Evolutionary conservation across 2,888 invertebrate genomes (phyloP).

Genomic region (Pasiphila rectangulata): DNA sequence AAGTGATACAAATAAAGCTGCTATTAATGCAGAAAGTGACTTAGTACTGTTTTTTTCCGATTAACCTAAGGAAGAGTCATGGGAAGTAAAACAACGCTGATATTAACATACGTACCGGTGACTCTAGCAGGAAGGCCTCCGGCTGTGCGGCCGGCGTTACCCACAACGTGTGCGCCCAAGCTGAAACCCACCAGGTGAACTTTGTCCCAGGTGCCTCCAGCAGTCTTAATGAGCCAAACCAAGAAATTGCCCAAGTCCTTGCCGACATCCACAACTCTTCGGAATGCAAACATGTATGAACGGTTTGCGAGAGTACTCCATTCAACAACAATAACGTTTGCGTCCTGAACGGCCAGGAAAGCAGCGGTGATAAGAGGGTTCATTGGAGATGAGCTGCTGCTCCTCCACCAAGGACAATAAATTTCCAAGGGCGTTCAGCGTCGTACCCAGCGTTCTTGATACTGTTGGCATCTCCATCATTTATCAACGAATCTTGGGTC

Average conservation of each 20-base stretch:
- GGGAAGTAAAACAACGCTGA: too few relatives aligned
- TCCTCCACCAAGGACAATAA: too few relatives aligned
- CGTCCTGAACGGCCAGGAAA: slow-evolving; percentile 49
- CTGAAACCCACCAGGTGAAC: slow-evolving; percentile 70
- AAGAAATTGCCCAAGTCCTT: slow-evolving; percentile 50
- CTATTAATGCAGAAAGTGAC: too few relatives aligned
- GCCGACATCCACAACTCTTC: slow-evolving; percentile 49
- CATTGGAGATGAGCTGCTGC: too few relatives aligned
- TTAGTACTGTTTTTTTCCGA: too few relatives aligned
- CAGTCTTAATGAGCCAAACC: slow-evolving; percentile 44
- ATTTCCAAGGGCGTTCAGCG: too few relatives aligned
- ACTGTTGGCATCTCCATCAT: too few relatives aligned
- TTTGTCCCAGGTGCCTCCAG: slow-evolving; percentile 46
- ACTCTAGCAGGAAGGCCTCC: slow-evolving; percentile 49
- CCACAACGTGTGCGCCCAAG: slow-evolving; percentile 68
- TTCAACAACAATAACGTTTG: slow-evolving; percentile 68
- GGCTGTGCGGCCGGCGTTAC: slow-evolving; percentile 56
- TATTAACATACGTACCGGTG: slow-evolving; percentile 48
- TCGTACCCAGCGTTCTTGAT: too few relatives aligned
- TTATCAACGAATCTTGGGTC: too few relatives aligned
- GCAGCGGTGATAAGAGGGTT: too few relatives aligned
- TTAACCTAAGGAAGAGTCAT: too few relatives aligned
- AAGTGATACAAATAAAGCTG: too few relatives aligned
- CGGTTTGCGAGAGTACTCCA: slow-evolving; percentile 60
- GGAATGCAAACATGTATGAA: slow-evolving; percentile 54